Evolutionary conservation across 1,140 invertebrate species (phyloP).

Genomic region (Aphelinus atriplicis): DNA sequence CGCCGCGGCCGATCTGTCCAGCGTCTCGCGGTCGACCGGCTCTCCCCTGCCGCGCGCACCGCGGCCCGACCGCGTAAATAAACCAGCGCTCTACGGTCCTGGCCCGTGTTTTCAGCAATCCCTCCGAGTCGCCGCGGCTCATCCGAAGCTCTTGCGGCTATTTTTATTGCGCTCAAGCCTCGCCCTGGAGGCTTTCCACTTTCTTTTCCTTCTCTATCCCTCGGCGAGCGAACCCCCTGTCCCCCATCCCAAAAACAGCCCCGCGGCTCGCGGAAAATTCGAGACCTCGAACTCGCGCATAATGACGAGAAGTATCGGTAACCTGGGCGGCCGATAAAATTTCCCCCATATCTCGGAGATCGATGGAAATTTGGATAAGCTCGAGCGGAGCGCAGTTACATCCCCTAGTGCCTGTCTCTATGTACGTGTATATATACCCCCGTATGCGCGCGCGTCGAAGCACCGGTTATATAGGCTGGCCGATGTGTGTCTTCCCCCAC

Average conservation of each 20-base stretch:
- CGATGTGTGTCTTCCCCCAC: neutral
- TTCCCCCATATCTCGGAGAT: neutral
- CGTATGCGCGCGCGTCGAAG: too few relatives aligned
- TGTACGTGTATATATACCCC: neutral
- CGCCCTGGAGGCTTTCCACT: too few relatives aligned
- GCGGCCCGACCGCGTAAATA: conserved; percentile 13
- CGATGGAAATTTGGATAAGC: conserved; percentile 39
- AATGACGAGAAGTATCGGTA: too few relatives aligned
- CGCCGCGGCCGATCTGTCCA: too few relatives aligned
- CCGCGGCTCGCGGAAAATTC: too few relatives aligned
- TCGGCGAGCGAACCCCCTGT: neutral
- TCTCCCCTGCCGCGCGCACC: conserved; percentile 3
- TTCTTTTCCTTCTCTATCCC: neutral
- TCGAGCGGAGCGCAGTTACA: neutral
- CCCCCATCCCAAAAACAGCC: neutral
- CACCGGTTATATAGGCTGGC: too few relatives aligned
- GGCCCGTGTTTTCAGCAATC: too few relatives aligned
- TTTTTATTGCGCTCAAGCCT: neutral
- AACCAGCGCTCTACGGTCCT: neutral
- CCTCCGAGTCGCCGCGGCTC: too few relatives aligned
- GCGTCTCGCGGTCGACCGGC: neutral
- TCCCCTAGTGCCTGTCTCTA: neutral
- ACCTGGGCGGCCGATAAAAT: too few relatives aligned
- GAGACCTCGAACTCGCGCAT: too few relatives aligned
- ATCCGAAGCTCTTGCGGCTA: neutral